Percentiles rank a stretch among this genome's conserved stretches.
Conservation (phyloP, 2,888 invertebrate species). For the Osedax fenrisi region DNA sequence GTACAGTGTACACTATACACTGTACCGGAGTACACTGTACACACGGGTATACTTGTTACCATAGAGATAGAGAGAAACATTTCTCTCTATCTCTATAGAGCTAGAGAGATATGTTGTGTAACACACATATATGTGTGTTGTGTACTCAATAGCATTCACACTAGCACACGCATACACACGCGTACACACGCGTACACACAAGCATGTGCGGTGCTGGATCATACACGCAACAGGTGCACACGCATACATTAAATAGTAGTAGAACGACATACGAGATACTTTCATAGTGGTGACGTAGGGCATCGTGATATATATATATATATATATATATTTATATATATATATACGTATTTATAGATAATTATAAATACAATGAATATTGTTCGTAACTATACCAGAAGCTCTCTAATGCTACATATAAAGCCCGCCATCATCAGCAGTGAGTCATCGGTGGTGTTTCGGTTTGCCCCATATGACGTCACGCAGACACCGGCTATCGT, state of each 20-base stretch:
- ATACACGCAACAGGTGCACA: not conserved
- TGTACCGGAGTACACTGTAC: not conserved
- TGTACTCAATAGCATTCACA: too few species aligned
- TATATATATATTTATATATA: not conserved
- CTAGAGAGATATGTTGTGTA: not conserved
- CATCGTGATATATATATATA: not conserved
- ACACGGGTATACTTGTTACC: not conserved
- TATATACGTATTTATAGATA: not conserved
- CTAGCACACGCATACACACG: not conserved
- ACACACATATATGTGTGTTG: not conserved
- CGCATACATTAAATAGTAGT: not conserved
- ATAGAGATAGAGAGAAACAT: too few species aligned
- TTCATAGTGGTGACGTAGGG: too few species aligned
- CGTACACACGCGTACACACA: not conserved
- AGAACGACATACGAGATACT: not conserved
- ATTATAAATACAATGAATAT: not conserved
- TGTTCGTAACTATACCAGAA: too few species aligned
- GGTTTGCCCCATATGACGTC: too few species aligned
- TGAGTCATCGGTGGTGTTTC: too few species aligned
- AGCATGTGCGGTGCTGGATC: not conserved
- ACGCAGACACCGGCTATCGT: too few species aligned
- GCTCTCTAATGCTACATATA: too few species aligned
- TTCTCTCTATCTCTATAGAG: not conserved
- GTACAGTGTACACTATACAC: not conserved
- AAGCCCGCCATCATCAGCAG: too few species aligned